These are phyloP conservation scores for Protophormia terraenovae DNA, from an alignment of 2,888 invertebrate genomes.

Conservation along the genomic window DNA sequence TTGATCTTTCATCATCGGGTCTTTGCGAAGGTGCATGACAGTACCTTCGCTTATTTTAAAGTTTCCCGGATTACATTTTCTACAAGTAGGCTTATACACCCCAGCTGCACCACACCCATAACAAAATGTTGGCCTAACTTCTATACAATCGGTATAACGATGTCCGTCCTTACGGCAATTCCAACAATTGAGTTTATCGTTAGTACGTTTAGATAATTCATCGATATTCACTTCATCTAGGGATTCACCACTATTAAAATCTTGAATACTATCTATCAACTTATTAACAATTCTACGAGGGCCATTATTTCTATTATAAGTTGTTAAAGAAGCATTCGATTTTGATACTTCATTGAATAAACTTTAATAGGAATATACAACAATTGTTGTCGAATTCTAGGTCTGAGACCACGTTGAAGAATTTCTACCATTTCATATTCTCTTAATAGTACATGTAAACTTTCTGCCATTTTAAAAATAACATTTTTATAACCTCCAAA, in stretches of 20 bases:
- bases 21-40: constrained; percentile 1
- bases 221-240: not conserved
- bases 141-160: constrained; percentile 23
- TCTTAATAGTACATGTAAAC: not conserved
- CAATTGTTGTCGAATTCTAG: constrained; percentile 31
- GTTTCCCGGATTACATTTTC: constrained; percentile 30
- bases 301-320: not conserved
- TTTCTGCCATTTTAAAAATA: constrained; percentile 40
- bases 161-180: constrained; percentile 28
- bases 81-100: constrained; percentile 14
- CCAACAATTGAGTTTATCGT: constrained; percentile 17
- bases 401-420: constrained; percentile 36
- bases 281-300: not conserved
- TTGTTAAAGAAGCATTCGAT: no score
- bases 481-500: constrained; percentile 46
- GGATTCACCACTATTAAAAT: not conserved
- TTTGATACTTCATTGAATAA: constrained; percentile 23
- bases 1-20: not conserved
- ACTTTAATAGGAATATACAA: constrained; percentile 30
- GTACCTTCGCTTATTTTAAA: constrained; percentile 28
- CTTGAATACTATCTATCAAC: not conserved
- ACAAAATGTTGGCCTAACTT: constrained; percentile 16
- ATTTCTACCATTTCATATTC: constrained; percentile 47
- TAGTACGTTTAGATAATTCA: not conserved
- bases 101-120: constrained; percentile 22